phyloP scores from a whole-genome alignment of 2,888 invertebrate species.

The Tenthredo scrophulariae region DNA sequence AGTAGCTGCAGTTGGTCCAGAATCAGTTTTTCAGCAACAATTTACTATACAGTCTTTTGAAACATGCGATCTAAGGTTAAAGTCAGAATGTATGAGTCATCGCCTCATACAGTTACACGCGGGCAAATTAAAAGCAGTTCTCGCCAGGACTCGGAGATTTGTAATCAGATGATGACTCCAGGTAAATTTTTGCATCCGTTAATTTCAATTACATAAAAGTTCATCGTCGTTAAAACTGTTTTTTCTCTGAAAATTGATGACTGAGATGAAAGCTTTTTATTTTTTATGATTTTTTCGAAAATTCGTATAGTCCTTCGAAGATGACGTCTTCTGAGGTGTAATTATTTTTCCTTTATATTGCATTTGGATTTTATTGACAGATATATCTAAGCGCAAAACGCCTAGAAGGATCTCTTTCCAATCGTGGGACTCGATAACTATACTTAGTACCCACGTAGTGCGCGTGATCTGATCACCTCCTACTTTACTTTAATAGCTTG shows the following conservation, averaged over 20 bases:
- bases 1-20: too few species aligned
- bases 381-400: neutral
- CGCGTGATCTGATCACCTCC: constrained; percentile 17
- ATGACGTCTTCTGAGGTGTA: too few species aligned
- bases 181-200: too few species aligned
- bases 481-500: neutral
- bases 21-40: too few species aligned
- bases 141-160: too few species aligned
- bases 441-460: neutral
- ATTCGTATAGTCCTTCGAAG: too few species aligned
- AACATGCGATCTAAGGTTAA: neutral
- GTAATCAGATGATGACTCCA: too few species aligned
- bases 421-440: neutral
- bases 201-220: too few species aligned
- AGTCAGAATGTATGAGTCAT: neutral
- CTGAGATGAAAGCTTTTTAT: neutral
- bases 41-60: too few species aligned
- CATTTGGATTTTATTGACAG: neutral
- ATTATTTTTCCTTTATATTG: neutral
- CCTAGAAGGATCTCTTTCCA: neutral
- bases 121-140: neutral
- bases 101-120: neutral
- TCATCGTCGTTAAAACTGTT: too few species aligned
- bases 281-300: neutral
- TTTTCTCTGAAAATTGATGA: too few species aligned